Evolutionary conservation across 2,113 vertebrate species (phyloP).

Genomic region (Cromileptes altivelis): DNA sequence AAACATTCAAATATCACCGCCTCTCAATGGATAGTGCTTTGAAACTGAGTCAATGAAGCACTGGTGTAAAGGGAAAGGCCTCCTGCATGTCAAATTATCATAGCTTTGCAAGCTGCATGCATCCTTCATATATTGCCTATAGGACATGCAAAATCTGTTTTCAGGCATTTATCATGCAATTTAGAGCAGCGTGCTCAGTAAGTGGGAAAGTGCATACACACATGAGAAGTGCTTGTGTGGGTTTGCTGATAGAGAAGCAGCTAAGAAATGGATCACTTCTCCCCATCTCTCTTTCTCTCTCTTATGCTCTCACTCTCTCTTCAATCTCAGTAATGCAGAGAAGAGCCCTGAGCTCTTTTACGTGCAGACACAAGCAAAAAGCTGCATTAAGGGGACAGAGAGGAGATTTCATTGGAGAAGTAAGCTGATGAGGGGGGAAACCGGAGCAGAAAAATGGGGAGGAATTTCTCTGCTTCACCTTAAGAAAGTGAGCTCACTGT

Average conservation of each 20-base stretch:
- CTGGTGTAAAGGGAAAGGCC: no score
- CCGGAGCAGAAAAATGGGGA: conserved; percentile 15
- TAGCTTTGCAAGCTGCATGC: background rate
- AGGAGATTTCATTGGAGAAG: conserved; percentile 65
- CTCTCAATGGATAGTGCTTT: no score
- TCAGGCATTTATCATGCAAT: conserved; percentile 33
- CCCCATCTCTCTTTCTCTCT: background rate
- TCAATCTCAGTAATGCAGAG: conserved; percentile 65
- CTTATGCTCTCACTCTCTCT: conserved; percentile 23
- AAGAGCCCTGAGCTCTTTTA: conserved; percentile 75
- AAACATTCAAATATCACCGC: no score
- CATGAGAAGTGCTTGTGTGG: conserved; percentile 37
- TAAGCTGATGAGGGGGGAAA: conserved; percentile 60
- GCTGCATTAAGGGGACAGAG: conserved; percentile 69
- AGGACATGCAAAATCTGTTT: conserved; percentile 10
- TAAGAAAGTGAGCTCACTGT: conserved; percentile 27
- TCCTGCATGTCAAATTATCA: background rate
- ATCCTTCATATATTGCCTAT: background rate
- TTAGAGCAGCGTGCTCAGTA: conserved; percentile 21
- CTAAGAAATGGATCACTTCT: conserved; percentile 49
- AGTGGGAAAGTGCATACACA: conserved; percentile 32
- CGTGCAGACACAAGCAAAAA: conserved; percentile 78
- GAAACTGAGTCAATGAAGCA: no score
- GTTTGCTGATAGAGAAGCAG: conserved; percentile 51
- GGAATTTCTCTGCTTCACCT: conserved; percentile 46